These are phyloP conservation scores for Geodia barretti DNA, from an alignment of 37 sponge, comb jelly and placozoan genomes.

Conservation along the genomic window DNA sequence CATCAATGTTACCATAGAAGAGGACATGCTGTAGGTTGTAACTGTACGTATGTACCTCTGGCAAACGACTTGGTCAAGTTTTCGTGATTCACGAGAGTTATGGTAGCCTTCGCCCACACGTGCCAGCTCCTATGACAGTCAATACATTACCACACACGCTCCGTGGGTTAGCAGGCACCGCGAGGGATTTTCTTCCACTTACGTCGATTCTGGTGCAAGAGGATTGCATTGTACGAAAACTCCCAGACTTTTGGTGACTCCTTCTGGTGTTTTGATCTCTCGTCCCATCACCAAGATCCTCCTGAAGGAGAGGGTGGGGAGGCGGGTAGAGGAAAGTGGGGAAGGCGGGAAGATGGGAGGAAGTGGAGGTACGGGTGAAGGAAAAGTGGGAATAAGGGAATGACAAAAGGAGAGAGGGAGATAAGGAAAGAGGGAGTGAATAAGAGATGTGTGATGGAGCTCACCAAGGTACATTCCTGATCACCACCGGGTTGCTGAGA, in stretches of 20 bases:
- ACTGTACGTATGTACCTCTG: conserved; percentile 36
- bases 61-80: conserved; percentile 46
- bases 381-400: no score
- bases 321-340: no score
- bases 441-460: no score
- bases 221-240: conserved; percentile 97
- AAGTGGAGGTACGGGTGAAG: no score
- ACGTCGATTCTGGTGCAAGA: conserved; percentile 65
- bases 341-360: no score
- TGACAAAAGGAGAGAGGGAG: no score
- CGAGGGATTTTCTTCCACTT: no score
- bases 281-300: conserved; percentile 82
- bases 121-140: conserved; percentile 69
- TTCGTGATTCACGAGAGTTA: conserved; percentile 59
- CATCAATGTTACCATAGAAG: no score
- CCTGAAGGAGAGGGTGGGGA: conserved; percentile 44
- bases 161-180: no score
- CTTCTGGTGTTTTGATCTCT: conserved; percentile 29
- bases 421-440: no score
- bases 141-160: not conserved
- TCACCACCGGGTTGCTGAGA: conserved; percentile 65
- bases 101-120: conserved; percentile 73
- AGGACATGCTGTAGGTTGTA: no score
- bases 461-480: conserved; percentile 92
- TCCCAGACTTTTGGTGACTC: conserved; percentile 64